phyloP scores from a whole-genome alignment of 1,140 invertebrate genomes.

The Helicoverpa armigera region DNA sequence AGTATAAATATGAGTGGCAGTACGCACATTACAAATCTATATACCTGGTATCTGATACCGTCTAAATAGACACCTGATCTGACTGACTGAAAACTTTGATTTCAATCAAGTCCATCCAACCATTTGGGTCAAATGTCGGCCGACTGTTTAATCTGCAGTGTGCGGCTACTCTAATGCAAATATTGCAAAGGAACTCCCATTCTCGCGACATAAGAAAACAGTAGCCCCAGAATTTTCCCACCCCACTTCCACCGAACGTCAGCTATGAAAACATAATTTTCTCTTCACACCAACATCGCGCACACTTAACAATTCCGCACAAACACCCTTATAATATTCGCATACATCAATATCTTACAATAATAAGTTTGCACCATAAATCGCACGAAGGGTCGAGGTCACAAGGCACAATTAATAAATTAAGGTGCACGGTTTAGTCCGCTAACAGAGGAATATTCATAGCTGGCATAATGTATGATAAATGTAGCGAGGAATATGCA shows the following conservation, averaged over 20 bases:
- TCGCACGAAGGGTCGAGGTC: slow-evolving; percentile 53
- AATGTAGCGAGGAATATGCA: slow-evolving; percentile 76
- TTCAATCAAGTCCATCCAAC: too few relatives aligned
- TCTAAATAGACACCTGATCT: too few relatives aligned
- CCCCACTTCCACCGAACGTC: slow-evolving; percentile 27
- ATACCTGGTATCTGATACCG: too few relatives aligned
- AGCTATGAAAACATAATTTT: slow-evolving; percentile 30
- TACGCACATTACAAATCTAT: too few relatives aligned
- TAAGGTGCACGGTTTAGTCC: slow-evolving; percentile 55
- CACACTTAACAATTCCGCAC: slow-evolving; percentile 32
- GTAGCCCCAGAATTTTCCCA: neutral
- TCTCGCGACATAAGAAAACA: neutral
- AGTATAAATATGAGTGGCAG: too few relatives aligned
- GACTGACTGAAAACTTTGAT: too few relatives aligned
- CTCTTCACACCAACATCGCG: neutral
- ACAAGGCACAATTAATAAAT: slow-evolving; percentile 61
- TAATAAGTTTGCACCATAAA: slow-evolving; percentile 58
- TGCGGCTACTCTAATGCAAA: too few relatives aligned
- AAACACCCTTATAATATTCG: slow-evolving; percentile 32
- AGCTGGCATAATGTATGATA: slow-evolving; percentile 74
- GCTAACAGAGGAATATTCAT: slow-evolving; percentile 78
- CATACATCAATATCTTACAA: slow-evolving; percentile 53
- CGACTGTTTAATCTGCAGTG: too few relatives aligned
- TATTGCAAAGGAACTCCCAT: too few relatives aligned
- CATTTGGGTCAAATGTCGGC: too few relatives aligned